phyloP scores from a whole-genome alignment of 2,888 invertebrate genomes.

The Falcaria lacertinaria region DNA sequence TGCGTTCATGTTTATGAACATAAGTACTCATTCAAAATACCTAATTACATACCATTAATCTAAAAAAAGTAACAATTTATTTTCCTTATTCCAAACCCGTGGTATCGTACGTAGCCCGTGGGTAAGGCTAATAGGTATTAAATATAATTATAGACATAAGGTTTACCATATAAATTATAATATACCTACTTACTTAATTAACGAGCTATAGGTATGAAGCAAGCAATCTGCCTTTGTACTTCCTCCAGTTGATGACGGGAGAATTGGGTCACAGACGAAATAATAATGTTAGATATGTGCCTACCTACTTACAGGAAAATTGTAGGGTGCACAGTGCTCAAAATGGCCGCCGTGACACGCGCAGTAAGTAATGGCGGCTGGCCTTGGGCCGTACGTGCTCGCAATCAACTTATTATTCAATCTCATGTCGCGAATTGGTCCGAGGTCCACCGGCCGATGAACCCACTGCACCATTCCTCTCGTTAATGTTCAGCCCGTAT shows the following conservation, averaged over 20 bases:
- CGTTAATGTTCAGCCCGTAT: no score
- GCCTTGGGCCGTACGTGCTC: slow-evolving; percentile 62
- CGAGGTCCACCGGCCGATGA: slow-evolving; percentile 72
- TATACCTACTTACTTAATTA: no score
- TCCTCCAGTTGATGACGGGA: slow-evolving; percentile 10
- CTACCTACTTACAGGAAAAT: slow-evolving; percentile 27
- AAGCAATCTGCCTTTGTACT: neutral
- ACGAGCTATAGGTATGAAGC: no score
- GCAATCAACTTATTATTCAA: slow-evolving; percentile 79
- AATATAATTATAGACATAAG: no score
- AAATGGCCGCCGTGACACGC: slow-evolving; percentile 62
- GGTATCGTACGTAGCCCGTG: no score
- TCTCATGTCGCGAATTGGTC: slow-evolving; percentile 79
- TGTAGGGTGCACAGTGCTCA: slow-evolving; percentile 42
- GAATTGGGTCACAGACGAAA: slow-evolving; percentile 38
- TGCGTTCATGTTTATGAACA: no score
- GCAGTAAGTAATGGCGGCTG: slow-evolving; percentile 67
- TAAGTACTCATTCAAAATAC: no score
- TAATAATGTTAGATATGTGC: slow-evolving; percentile 7
- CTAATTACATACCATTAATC: no score
- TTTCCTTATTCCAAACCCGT: no score
- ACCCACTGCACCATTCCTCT: slow-evolving; percentile 53
- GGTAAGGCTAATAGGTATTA: no score
- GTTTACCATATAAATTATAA: no score
- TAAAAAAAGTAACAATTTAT: no score